These are phyloP conservation scores for Crambe crambe DNA, from an alignment of 37 sponge, comb jelly and placozoan genomes.

Conservation along the genomic window DNA sequence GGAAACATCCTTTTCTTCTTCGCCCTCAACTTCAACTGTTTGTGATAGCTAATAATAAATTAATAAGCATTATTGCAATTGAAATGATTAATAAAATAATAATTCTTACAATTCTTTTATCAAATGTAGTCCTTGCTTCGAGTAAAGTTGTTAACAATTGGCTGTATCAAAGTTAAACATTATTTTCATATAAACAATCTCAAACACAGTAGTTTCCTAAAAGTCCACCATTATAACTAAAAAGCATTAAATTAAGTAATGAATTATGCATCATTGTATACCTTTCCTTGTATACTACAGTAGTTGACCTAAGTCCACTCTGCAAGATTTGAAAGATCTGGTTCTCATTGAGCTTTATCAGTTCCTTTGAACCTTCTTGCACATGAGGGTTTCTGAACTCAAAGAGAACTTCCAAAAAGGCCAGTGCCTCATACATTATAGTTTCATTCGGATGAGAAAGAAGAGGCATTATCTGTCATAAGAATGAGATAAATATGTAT, in stretches of 20 bases:
- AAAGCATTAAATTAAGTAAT: too few species aligned
- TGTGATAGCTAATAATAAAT: too few species aligned
- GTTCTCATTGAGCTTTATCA: slow-evolving; percentile 63
- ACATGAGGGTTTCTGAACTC: slow-evolving; percentile 62
- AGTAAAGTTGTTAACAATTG: not conserved
- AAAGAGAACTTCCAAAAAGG: slow-evolving; percentile 63
- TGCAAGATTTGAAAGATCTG: slow-evolving; percentile 57
- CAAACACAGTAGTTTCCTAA: too few species aligned
- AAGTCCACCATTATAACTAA: too few species aligned
- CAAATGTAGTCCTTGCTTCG: not conserved
- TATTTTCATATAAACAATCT: too few species aligned
- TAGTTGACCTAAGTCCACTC: slow-evolving; percentile 25
- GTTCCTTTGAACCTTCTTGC: slow-evolving; percentile 41
- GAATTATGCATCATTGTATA: too few species aligned
- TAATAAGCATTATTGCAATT: too few species aligned
- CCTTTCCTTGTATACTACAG: not conserved
- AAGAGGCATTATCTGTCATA: slow-evolving; percentile 59
- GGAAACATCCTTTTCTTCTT: too few species aligned
- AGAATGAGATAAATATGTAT: too few species aligned
- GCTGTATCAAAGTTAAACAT: too few species aligned
- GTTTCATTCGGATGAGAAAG: slow-evolving; percentile 63
- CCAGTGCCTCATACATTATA: slow-evolving; percentile 60
- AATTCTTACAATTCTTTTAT: not conserved
- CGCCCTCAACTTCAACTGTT: too few species aligned
- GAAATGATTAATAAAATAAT: too few species aligned